Base-by-base conservation (phyloP, 2,113 vertebrate genomes). In the Pogonocichla stellata region DNA sequence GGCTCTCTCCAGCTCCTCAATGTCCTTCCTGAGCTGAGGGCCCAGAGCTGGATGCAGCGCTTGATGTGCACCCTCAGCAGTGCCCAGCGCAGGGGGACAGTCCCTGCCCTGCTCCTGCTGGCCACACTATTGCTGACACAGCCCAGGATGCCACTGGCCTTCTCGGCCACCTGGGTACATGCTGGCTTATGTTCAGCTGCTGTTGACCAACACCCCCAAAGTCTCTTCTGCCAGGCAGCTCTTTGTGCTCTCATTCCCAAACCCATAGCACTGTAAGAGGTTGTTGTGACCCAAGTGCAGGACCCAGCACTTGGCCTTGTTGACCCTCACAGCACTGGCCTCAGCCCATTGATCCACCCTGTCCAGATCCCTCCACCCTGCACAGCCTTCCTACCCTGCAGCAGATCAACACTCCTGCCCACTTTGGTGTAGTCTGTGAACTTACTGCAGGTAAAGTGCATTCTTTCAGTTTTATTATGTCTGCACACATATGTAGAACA, bases 11-110 rank as follows among this genome's bases (percentile, higher is more conserved):
- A 60, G 45, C 14, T 3, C 45, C 36, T 51, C 72, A 51, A 2
- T 33, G 45, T 28, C 28, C 5, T 67, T 45, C 28, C 5, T 29
- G 13, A 2, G 1, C 0, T n/a, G 1, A 25, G 13, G 5, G 19
- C 4, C 19, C 78, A 54, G n/a, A 82, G 19, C 14, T 40, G 25
- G n/a, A 54, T 9, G 31, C n/a, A 82, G 29, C 1, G 26, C 11
- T 54, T 0, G 0, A 69, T 12, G 5, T 31, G 17, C 3, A 5
- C 2, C 29, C 11, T 67, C 29, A 47, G 3, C 29, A 34, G 9
- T 54, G 54, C 53, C 0, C 0, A 25, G 17, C 12, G 0, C 47
- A 47, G 14, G 42, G 42, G 6, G 29, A 26, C 29, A 22, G 31
- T 74, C 29, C 0, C n/a, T 54, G n/a, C 2, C 19, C 29, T 40